These are phyloP conservation scores for Turritopsis dohrnii DNA, from an alignment of 30 jellyfish, hydroid and myxozoan genomes.

Conservation along the genomic window DNA sequence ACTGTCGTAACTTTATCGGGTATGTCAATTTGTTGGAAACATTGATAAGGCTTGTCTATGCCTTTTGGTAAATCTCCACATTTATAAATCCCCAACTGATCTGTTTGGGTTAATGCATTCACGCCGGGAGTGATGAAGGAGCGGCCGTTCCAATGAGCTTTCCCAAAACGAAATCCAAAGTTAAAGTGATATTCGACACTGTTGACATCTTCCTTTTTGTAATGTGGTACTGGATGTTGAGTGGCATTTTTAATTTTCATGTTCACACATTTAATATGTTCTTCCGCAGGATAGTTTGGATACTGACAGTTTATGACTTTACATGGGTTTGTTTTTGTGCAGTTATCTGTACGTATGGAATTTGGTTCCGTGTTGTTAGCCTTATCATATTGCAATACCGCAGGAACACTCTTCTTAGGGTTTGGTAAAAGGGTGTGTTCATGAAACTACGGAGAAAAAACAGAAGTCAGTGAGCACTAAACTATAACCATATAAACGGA, in stretches of 20 bases:
- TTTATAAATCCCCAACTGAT: slow-evolving; percentile 58
- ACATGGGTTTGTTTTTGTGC: slow-evolving; percentile 40
- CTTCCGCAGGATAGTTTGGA: slow-evolving; percentile 52
- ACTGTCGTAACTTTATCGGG: slow-evolving; percentile 52
- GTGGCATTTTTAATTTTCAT: background rate
- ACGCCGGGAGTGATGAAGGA: slow-evolving; percentile 68
- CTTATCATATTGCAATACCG: background rate
- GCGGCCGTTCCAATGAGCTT: slow-evolving; percentile 77
- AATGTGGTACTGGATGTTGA: slow-evolving; percentile 20
- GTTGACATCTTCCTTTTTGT: slow-evolving; percentile 24
- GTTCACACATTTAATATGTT: slow-evolving; percentile 42
- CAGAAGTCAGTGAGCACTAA: too few species aligned
- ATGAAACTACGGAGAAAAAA: background rate
- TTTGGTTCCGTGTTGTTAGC: background rate
- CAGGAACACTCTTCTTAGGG: background rate
- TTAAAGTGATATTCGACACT: slow-evolving; percentile 55
- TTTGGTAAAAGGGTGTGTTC: background rate
- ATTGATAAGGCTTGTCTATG: slow-evolving; percentile 58
- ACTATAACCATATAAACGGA: too few species aligned
- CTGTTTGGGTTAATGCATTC: slow-evolving; percentile 64
- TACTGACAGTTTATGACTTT: slow-evolving; percentile 75
- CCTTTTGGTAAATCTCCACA: slow-evolving; percentile 60
- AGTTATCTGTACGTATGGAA: background rate
- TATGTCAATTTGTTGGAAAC: slow-evolving; percentile 54
- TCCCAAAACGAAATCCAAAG: slow-evolving; percentile 65